A percentile compares a stretch with the other conserved stretches of the same genome.
Evolutionary conservation across 1,140 invertebrate species (phyloP).

Genomic region (Neuroterus valhalla): DNA sequence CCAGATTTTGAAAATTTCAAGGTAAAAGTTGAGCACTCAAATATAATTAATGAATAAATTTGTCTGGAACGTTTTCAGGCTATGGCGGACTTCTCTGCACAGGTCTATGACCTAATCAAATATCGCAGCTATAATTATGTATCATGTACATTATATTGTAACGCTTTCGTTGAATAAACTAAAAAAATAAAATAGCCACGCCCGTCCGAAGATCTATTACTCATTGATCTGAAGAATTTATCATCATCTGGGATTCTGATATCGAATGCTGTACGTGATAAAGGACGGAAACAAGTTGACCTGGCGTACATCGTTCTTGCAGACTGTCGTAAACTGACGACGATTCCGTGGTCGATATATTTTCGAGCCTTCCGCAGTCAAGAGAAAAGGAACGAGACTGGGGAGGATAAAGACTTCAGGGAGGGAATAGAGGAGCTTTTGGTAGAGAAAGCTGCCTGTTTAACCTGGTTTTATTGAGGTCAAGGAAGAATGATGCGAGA

Average conservation of each 20-base stretch:
- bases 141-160: too few species aligned
- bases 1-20: too few species aligned
- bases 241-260: neutral
- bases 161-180: too few species aligned
- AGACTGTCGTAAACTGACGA: neutral
- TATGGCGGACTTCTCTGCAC: too few species aligned
- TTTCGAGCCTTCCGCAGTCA: neutral
- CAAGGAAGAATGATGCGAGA: constrained; percentile 20
- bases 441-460: constrained; percentile 15
- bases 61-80: too few species aligned
- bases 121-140: too few species aligned
- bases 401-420: constrained; percentile 10
- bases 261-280: neutral
- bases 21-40: too few species aligned
- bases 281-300: neutral
- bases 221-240: constrained; percentile 4
- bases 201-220: neutral
- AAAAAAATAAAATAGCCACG: too few species aligned
- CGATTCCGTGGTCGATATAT: neutral
- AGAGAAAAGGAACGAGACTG: neutral
- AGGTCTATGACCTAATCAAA: too few species aligned
- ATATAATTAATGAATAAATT: too few species aligned
- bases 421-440: constrained; percentile 8
- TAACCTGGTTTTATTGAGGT: constrained; percentile 28
- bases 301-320: neutral